Conservation (phyloP, 2,797 vertebrate genomes). For the Leuciscus waleckii region DNA sequence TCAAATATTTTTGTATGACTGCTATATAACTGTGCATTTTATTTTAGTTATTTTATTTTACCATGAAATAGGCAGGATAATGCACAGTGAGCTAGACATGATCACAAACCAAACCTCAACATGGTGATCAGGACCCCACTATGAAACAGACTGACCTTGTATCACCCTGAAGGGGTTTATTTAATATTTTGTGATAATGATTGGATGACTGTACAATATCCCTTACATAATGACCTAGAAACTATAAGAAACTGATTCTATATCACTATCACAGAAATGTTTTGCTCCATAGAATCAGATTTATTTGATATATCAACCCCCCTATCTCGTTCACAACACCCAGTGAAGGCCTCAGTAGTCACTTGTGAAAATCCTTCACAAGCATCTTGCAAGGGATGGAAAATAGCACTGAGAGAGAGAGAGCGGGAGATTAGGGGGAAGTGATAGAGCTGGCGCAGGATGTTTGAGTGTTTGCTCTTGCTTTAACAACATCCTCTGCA, state of each 20-base stretch:
- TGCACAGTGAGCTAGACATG: background rate
- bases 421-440: slow-evolving; percentile 61
- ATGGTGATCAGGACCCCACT: background rate
- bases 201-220: background rate
- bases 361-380: slow-evolving; percentile 26
- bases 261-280: background rate
- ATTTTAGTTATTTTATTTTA: background rate
- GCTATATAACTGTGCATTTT: background rate
- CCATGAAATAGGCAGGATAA: background rate
- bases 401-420: slow-evolving; percentile 56
- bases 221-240: background rate
- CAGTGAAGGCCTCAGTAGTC: slow-evolving; percentile 28
- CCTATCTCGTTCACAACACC: background rate
- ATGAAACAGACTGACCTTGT: background rate
- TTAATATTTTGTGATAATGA: background rate
- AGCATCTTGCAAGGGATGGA: slow-evolving; percentile 53
- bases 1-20: background rate
- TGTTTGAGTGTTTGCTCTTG: slow-evolving; percentile 83
- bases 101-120: background rate
- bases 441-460: slow-evolving; percentile 71
- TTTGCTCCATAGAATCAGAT: background rate
- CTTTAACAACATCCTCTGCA: slow-evolving; percentile 85
- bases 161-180: background rate
- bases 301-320: background rate
- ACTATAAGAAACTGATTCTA: background rate